Evolutionary conservation across 2,888 invertebrate species (phyloP), one percentile per base, ranked within the genome.

Genomic region (Eupithecia centaureata): DNA sequence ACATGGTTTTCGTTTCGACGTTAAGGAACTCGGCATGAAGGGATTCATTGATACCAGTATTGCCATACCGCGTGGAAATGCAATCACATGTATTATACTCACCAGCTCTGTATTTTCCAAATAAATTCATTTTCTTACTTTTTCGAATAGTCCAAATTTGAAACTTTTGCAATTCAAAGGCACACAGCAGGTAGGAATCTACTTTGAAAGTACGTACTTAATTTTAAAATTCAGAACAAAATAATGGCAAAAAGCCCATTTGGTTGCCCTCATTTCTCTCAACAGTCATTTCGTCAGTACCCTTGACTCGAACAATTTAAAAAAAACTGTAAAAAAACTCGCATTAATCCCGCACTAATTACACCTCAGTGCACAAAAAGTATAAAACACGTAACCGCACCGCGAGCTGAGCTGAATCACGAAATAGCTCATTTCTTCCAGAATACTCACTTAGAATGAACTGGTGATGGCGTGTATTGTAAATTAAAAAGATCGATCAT

Each of bases 351-450:
- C 65, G 33, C 51, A 56, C 61, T 68, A 73, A 74, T 68, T 74
- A 71, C 68, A 74, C 68, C 51, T 71, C 63, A 56, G 70, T 61
- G 61, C 70, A 71, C 67, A 72, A 70, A 74, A 73, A 68, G 73
- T 72, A 65, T 67, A 72, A 68, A 65, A 52, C 54, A 35, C 54
- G 35, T 67, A 68, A 72, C 69, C 72, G 61, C 71, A 38, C 67
- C 67, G 61, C 67, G 72, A 67, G 72, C 52, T 27, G 51, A 65
- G 12, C 52, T 27, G 51, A 65, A 8, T 27, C 12, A 52, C 52
- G 15, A 15, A 7, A 27, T 15, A 27, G 52, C 27, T 13, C 15
- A 15, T 27, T 13, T 27, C 52, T 27, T 27, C 52, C 52, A 52
- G 52, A 27, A 52, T 5, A 0, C 27, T 27, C 52, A 18, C 27